Evolutionary conservation across 2,888 invertebrate species (phyloP), one percentile per base, ranked within the genome.

Genomic region (Drosophila ustulata): DNA sequence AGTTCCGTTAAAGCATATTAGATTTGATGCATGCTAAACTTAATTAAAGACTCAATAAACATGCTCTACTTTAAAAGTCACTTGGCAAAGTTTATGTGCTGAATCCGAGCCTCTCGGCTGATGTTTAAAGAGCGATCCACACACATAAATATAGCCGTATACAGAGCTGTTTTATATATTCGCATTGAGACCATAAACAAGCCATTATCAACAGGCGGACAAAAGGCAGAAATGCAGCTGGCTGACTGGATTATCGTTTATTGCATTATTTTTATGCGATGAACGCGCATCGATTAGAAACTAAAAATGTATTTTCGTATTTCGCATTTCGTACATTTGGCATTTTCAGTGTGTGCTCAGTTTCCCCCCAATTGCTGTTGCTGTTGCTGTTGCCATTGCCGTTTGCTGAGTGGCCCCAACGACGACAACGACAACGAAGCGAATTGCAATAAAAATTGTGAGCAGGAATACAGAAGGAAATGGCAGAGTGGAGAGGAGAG

Each of bases 221-320:
- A 70, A 75, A 82, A 77, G 62, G 64, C 56, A 66, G 66, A 81
- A 77, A 58, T 78, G 82, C 57, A 83, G 82, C 70, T 83, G 86
- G 64, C 73, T 68, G 46, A 37, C 56, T 45, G 88, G 82, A 85
- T 85, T 87, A 85, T 85, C 85, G 78, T 78, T 80, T 84, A 85
- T 89, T 87, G 82, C 89, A 87, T 85, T 85, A 85, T 87, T 89
- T 83, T 85, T 89, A 85, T 89, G 89, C 89, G 85, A 85, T 85
- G 85, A 89, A 89, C 85, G 89, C 89, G 88, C 89, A 75, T 84
- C 80, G 85, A 85, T 85, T 85, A 85, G 85, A 89, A 82, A 84
- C 85, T 89, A 80, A 84, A 85, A 85, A 89, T 87, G 85, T 80
- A 77, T 82, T 82, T 74, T 47, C 59, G 47, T 41, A 58, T 61